Conservation (phyloP, 2,797 vertebrate genomes). For the Clarias pachynema region DNA sequence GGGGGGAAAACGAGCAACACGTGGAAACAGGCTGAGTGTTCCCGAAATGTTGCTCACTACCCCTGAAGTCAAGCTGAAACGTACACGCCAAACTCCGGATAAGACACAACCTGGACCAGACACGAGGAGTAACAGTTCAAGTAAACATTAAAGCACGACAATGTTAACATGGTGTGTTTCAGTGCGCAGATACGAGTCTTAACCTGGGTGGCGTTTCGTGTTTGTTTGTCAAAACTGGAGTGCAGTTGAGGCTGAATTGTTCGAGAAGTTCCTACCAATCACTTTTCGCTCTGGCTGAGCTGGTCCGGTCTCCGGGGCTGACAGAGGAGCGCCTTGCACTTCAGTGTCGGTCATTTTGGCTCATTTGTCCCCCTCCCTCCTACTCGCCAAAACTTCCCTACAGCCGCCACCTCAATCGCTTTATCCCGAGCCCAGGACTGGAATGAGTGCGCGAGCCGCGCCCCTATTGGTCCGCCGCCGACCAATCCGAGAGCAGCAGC, state of each 20-base stretch:
- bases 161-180: background rate
- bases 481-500: conserved; percentile 52
- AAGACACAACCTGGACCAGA: no score
- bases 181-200: background rate
- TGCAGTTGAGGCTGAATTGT: background rate
- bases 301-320: conserved; percentile 66
- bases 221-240: background rate
- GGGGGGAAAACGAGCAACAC: background rate
- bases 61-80: conserved; percentile 5
- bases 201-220: background rate
- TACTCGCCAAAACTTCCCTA: conserved; percentile 59
- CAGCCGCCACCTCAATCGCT: conserved; percentile 62
- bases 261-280: conserved; percentile 70
- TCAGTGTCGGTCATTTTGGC: conserved; percentile 76
- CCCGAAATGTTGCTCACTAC: conserved; percentile 45
- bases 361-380: conserved; percentile 62
- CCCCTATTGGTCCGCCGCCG: conserved; percentile 66
- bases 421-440: conserved; percentile 66
- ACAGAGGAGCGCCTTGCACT: conserved; percentile 68
- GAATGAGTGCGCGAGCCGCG: conserved; percentile 45
- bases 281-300: conserved; percentile 77
- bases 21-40: conserved; percentile 4
- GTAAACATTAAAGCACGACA: background rate
- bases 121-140: background rate
- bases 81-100: background rate